Base-by-base conservation (phyloP, 2,888 invertebrate species). In the Steinernema hermaphroditum region DNA sequence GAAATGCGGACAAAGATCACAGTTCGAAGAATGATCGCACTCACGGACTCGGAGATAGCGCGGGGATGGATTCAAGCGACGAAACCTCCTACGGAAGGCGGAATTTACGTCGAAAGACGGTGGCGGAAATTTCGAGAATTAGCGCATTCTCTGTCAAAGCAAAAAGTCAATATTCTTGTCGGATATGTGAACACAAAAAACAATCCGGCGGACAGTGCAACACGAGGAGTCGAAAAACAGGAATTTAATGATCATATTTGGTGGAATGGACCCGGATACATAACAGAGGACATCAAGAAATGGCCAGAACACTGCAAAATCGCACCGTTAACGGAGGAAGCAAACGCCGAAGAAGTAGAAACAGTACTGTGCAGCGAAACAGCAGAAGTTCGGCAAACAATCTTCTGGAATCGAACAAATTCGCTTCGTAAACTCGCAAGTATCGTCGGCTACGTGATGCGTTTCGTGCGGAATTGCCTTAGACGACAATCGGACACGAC, bases 81-180 rank as follows among this genome's bases (percentile, higher is more conserved):
- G 22, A 46, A 16, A 16, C 6, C 4, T 16, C 46, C 46, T 4
- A 6, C n/a, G 9, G 46, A 19, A 19, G n/a, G 4, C 16, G 71
- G 68, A 43, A 46, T 69, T 9, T 68, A 54, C 16, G 50, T 73
- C 0, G 24, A 29, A 12, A 83, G 82, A 68, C 74, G 83, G 2
- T 72, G 83, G 9, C 62, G 77, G 8, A 76, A 80, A 41, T 62
- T 74, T 24, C 24, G 70, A 43, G 4, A 37, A 68, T 6, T 27
- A 9, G n/a, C 9, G 32, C 29, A 34, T 29, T 32, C 12, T 24
- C 46, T 24, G n/a, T 22, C 29, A 32, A 29, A 1, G 8, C 27
- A 2, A 19, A 22, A 9, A 24, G 27, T 2, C n/a, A n/a, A 14
- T 22, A n/a, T 24, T 34, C 9, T 0, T n/a, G 27, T 1, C 32